Conservation (phyloP, 2,113 vertebrate genomes). For the Setophaga coronata region DNA sequence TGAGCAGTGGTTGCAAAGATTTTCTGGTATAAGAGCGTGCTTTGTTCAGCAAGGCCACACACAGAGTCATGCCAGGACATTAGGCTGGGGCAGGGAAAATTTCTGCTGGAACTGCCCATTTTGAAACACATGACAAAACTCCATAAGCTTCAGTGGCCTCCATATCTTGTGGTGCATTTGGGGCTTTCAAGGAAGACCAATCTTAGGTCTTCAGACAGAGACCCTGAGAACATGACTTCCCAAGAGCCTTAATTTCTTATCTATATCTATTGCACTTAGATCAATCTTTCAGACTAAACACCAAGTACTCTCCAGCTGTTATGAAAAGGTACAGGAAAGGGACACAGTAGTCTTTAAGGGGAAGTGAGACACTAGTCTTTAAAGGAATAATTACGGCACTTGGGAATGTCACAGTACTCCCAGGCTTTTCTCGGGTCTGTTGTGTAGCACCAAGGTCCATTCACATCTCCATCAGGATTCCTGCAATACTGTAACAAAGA, state of each 20-base stretch:
- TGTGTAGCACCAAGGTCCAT: slow-evolving; percentile 96
- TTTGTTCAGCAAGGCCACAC: not conserved
- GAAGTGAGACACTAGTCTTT: not conserved
- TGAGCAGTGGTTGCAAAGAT: not conserved
- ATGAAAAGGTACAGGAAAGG: not conserved
- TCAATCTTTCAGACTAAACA: not conserved
- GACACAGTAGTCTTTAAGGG: not conserved
- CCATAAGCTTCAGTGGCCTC: not conserved
- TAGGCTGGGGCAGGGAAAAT: not conserved
- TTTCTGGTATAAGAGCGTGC: not conserved
- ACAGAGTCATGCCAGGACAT: not conserved
- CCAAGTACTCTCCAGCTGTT: not conserved
- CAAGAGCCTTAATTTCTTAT: not conserved
- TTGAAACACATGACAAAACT: not conserved
- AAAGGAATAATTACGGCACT: slow-evolving; percentile 81
- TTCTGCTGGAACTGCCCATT: not conserved
- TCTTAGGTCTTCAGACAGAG: not conserved
- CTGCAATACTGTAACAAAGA: slow-evolving; percentile 84
- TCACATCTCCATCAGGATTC: slow-evolving; percentile 89
- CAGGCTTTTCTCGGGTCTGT: slow-evolving; percentile 81
- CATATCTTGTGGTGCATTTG: not conserved
- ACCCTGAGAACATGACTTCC: not conserved
- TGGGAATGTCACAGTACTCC: slow-evolving; percentile 90
- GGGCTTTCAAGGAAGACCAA: not conserved
- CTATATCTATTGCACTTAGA: not conserved